Evolutionary conservation across 1,140 invertebrate species (phyloP).

Genomic region (Eciton burchellii): DNA sequence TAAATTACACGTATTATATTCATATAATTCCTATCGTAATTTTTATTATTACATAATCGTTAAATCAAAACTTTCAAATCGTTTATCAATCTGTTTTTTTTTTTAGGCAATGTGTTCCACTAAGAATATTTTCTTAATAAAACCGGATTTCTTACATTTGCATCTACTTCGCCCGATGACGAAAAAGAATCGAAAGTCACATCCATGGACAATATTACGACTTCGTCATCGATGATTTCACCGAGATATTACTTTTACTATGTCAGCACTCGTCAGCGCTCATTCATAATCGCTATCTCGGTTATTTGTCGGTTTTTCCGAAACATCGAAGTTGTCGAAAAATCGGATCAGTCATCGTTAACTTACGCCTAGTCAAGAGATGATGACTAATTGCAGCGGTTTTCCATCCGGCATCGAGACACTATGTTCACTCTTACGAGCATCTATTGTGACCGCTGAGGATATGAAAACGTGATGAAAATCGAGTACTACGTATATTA

Average conservation of each 20-base stretch:
- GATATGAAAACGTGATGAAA: constrained; percentile 33
- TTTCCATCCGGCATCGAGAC: constrained; percentile 47
- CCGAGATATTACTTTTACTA: constrained; percentile 72
- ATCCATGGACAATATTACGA: constrained; percentile 53
- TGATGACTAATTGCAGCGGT: constrained; percentile 54
- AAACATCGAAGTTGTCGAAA: constrained; percentile 44
- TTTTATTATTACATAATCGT: not conserved
- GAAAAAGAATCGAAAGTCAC: constrained; percentile 74
- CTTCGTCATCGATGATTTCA: constrained; percentile 80
- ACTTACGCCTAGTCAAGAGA: constrained; percentile 24
- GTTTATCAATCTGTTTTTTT: not conserved
- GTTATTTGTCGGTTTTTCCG: constrained; percentile 44
- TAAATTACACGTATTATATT: not conserved
- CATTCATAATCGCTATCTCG: constrained; percentile 42
- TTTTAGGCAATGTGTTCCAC: too few relatives aligned
- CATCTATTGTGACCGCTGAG: constrained; percentile 22
- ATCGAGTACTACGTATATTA: constrained; percentile 34
- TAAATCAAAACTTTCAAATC: not conserved
- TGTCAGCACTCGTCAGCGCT: not conserved
- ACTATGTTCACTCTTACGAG: not conserved
- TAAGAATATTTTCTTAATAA: too few relatives aligned
- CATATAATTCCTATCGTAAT: constrained; percentile 12
- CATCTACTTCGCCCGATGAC: constrained; percentile 6
- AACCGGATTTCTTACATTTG: not conserved
- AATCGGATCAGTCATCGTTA: constrained; percentile 48